Evolutionary conservation across 2,797 vertebrate species (phyloP), one percentile per base, ranked within the genome.

Genomic region (Xerus rutilus): DNA sequence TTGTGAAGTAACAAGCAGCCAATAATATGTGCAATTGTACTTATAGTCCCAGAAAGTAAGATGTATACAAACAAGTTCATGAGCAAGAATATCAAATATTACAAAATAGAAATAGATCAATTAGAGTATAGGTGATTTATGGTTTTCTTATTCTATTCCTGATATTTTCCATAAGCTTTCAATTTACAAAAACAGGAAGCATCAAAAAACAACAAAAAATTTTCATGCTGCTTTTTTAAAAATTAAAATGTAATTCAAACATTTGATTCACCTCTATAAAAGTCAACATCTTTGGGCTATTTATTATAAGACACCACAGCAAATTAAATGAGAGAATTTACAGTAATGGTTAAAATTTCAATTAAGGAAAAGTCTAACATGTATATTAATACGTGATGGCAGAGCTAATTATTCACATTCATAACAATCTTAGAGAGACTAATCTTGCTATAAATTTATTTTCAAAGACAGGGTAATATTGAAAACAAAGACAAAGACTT

Each of bases 401-500:
- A 95, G 39, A 94, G 57, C 52, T 91, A 92, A 94, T 91, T 94
- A 95, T 89, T 95, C 91, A 91, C 62, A 84, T 95, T 93, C 70
- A 85, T 86, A 96, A 91, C 86, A 91, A 87, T 95, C 79, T 88
- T 79, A 72, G 35, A 90, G 82, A 94, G 65, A 91, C 70, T 91
- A 93, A 96, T 96, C 67, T 95, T 97, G 78, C 32, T 2, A 70
- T 74, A 84, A 89, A 21, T 91, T 93, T 87, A 77, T 96, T 97
- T 97, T 49, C 79, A 86, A 93, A 96, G 49, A 81, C 52, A 96
- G 20, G 79, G 21, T 92, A 79, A 92, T 95, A 91, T 39, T 89
- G 72, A 95, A 95, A 94, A 91, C 43, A 96, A 97, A 96, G 74
- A 64, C 47, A 72, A 95, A 96, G 78, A 77, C 39, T 96, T 97